Evolutionary conservation across 2,113 vertebrate species (phyloP), one percentile per base, ranked within the genome.

Genomic region (Chauna torquata): DNA sequence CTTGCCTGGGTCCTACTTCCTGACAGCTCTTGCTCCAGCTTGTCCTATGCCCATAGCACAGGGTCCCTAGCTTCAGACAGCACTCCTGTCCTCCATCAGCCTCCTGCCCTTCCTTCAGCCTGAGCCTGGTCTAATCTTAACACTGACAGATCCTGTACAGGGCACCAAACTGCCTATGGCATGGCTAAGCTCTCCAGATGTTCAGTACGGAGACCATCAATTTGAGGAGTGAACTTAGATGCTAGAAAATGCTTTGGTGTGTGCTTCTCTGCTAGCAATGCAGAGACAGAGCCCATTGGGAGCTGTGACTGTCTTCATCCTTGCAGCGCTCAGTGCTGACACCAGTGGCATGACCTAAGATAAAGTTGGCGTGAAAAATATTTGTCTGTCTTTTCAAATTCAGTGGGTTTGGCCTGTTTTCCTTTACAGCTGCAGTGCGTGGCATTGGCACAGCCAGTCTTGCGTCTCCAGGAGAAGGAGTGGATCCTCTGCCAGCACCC

Each of bases 401-500:
- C 54, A 50, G 40, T 9, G 52, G 11, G 38, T 78, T 59, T 87
- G 52, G 22, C 32, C 22, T 68, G n/a, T 38, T 78, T 66, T 68
- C 14, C 16, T 5, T 50, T 28, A 36, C 30, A 72, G 58, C 8
- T 2, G 45, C n/a, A 38, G 58, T 0, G 1, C 0, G 2, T 72
- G 57, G 24, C 6, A 1, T 30, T 47, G 49, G 28, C 36, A 55
- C 30, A 27, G 76, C 34, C 38, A 32, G 6, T 45, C 4, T 15
- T 36, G 65, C 30, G 0, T 2, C n/a, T 90, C 8, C 15, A 8
- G 12, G 10, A 6, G n/a, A 34, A 68, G 49, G 68, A 88, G 4
- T 1, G 8, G 25, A 75, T 20, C 30, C 32, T 82, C 23, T 25
- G 45, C 27, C 1, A 9, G 19, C 68, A 27, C 13, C 81, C 45